Base-by-base conservation (phyloP, 2,888 invertebrate genomes). In the Eilema caniola region DNA sequence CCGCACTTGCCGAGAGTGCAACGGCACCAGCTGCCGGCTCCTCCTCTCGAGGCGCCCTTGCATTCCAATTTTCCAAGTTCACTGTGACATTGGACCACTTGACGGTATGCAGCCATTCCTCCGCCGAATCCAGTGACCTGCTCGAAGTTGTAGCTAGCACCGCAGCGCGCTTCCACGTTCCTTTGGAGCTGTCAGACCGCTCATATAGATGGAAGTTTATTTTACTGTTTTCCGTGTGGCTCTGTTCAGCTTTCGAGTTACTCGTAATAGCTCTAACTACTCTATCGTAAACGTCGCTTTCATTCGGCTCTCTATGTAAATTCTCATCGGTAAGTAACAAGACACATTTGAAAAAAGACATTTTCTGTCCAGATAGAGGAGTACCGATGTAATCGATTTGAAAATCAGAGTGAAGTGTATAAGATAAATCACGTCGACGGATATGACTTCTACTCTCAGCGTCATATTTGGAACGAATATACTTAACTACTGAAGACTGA, bases 181-280 rank as follows among this genome's bases (percentile, higher is more conserved):
- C 61, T 0, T 67, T 37, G 3, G 71, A 72, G 10, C 7, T 56
- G 23, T 73, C 74, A 16, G 74, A 68, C 23, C 77, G 80, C 73
- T 87, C 87, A 72, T 87, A 89, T 56, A 91, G 68, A 31, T 84
- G 76, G 66, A 87, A 91, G 4, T 73, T 62, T 31, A 75, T 72
- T 23, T 72, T 76, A 14, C 75, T 80, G 1, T 73, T 63, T 67
- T 88, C 82, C n/a, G 60, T 25, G 20, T 74, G 78, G 33, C 70
- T 64, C 8, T 37, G 69, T 23, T 77, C 76, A 2, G 79, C 77
- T 16, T 61, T 65, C 0, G 60, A 70, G 20, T 80, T 75, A 14
- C 56, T 73, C 16, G 77, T 70, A 25, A 75, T 59, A 14, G 76
- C 74, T 65, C 71, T 68, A 2, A 72, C 56, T 66, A 82, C 68